Base-by-base conservation (phyloP, 2,888 invertebrate species). In the Augiades crinisus region DNA sequence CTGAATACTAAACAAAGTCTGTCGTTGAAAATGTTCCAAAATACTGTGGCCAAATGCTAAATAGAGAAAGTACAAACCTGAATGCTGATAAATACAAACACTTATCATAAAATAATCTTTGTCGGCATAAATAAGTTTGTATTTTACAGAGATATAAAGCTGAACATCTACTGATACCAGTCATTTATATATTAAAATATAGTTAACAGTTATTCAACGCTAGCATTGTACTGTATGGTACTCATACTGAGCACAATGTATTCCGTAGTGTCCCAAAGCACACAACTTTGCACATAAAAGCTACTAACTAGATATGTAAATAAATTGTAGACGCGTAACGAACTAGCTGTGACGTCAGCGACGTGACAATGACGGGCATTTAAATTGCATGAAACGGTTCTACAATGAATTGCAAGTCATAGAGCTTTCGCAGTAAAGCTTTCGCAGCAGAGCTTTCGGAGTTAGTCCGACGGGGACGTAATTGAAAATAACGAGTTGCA, bases 401-500 rank as follows among this genome's bases (percentile, higher is more conserved):
- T 41, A 53, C 56, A 54, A 56, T 53, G 53, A 40, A 51, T 44
- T 53, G 50, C 47, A 53, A 50, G 53, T 52, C 43, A 30, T 34
- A 43, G 13, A 45, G 27, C 36, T 40, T 41, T 40, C 34, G 37
- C 27, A 47, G n/a, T n/a, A n/a, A n/a, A n/a, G n/a, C n/a, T n/a
- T n/a, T n/a, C n/a, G n/a, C n/a, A n/a, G n/a, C n/a, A 43, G 13
- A 45, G 27, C 36, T 40, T 41, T 40, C 34, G 37, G 21, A 47
- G 31, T 16, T 27, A 47, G 34, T 24, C 33, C 41, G 61, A 59
- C 64, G 63, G 72, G 68, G 65, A 58, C 70, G 67, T 83, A 80
- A 83, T 82, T 85, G 77, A 79, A 79, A 78, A 78, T 81, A 79
- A 81, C 79, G 70, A 78, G 74, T 69, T 79, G 78, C 78, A 83